Evolutionary conservation across 1,140 invertebrate genomes (phyloP).

Genomic region (Stenopsyche tienmushanensis): DNA sequence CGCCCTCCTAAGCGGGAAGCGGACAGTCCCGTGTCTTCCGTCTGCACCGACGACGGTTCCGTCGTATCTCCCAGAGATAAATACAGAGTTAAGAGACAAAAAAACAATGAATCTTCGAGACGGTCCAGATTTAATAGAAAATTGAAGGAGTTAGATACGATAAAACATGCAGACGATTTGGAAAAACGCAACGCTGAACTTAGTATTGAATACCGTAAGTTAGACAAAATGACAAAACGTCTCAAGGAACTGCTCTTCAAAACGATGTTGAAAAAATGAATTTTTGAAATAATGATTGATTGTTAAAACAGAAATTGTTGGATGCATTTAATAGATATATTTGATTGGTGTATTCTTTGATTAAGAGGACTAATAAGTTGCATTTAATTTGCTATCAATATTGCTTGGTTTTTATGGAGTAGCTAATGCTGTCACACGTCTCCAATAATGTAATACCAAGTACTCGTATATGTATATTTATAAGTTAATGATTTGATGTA

Average conservation of each 20-base stretch:
- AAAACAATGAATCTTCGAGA: slow-evolving; percentile 76
- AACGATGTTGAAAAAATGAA: slow-evolving; percentile 48
- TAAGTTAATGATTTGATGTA: too few species aligned
- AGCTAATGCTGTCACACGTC: too few species aligned
- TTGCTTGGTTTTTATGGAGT: too few species aligned
- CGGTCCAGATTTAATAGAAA: slow-evolving; percentile 71
- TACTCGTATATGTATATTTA: too few species aligned
- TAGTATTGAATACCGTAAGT: slow-evolving; percentile 47
- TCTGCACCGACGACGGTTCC: slow-evolving; percentile 45
- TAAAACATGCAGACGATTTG: slow-evolving; percentile 48
- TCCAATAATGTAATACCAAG: too few species aligned
- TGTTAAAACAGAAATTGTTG: too few species aligned
- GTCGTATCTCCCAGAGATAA: slow-evolving; percentile 49
- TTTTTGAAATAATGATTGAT: background rate
- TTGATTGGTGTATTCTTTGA: too few species aligned
- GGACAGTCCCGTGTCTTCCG: slow-evolving; percentile 22
- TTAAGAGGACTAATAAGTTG: too few species aligned
- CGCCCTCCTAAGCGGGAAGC: slow-evolving; percentile 29
- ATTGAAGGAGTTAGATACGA: slow-evolving; percentile 60
- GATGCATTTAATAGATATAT: background rate
- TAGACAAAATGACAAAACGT: slow-evolving; percentile 14
- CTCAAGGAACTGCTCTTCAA: slow-evolving; percentile 43
- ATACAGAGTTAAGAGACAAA: slow-evolving; percentile 68
- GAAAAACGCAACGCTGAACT: slow-evolving; percentile 52
- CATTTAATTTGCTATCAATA: too few species aligned